These are phyloP conservation scores for Alcedo quadribrachys DNA, from an alignment of 2,797 vertebrate species.

Conservation along the genomic window DNA sequence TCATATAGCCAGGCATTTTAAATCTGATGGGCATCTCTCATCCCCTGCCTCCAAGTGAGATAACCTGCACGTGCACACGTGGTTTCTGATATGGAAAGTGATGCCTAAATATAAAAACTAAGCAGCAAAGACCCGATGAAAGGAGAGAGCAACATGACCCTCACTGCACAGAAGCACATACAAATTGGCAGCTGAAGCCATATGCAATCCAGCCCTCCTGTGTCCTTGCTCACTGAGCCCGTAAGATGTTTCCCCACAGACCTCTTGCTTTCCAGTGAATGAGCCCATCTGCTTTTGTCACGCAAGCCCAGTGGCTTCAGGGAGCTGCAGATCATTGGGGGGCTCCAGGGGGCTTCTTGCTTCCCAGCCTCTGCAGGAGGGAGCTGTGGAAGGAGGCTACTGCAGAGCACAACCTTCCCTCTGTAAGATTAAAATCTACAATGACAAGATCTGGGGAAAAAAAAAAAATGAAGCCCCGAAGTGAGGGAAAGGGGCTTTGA, in stretches of 20 bases:
- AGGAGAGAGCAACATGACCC: background rate
- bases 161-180: background rate
- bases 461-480: background rate
- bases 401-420: background rate
- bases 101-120: background rate
- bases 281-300: background rate
- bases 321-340: background rate
- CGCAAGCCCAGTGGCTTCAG: rapidly evolving
- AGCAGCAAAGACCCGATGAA: background rate
- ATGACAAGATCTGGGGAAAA: background rate
- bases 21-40: background rate
- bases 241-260: background rate
- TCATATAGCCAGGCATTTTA: background rate
- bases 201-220: background rate
- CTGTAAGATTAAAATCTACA: background rate
- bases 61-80: background rate
- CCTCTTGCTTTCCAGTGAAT: background rate
- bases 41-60: background rate
- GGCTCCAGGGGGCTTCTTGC: background rate
- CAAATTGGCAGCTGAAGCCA: background rate
- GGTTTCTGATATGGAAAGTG: background rate
- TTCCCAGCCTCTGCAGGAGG: background rate
- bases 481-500: background rate
- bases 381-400: background rate
- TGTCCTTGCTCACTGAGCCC: background rate